Conservation (phyloP, 1,140 invertebrate species). For the Hydropsyche tenuis region DNA sequence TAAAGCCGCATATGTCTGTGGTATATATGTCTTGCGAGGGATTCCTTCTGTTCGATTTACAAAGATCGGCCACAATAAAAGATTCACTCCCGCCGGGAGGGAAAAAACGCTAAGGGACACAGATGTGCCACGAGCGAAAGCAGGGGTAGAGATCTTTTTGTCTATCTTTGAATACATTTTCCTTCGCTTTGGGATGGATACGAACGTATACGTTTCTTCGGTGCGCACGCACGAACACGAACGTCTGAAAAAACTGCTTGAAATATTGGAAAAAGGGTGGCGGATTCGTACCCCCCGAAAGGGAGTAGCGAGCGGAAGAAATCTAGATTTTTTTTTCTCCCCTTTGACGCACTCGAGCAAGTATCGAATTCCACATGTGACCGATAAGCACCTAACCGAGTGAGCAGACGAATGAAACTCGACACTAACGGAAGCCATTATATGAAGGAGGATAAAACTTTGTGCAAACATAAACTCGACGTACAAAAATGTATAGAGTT, state of each 20-base stretch:
- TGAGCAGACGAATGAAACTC: slow-evolving; percentile 33
- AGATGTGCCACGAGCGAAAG: neutral
- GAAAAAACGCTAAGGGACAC: slow-evolving; percentile 14
- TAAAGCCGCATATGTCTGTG: too few species aligned
- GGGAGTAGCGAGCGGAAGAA: slow-evolving; percentile 5
- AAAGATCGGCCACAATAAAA: slow-evolving; percentile 37
- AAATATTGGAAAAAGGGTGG: slow-evolving; percentile 30
- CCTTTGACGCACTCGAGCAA: slow-evolving; percentile 1
- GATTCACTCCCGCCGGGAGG: slow-evolving; percentile 11
- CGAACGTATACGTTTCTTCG: neutral
- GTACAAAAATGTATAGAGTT: too few species aligned
- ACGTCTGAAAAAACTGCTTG: slow-evolving; percentile 35
- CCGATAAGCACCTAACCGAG: slow-evolving; percentile 39
- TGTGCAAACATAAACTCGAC: too few species aligned
- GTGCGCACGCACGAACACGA: neutral
- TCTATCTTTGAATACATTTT: slow-evolving; percentile 42
- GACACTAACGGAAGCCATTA: slow-evolving; percentile 40
- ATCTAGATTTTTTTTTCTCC: slow-evolving; percentile 15
- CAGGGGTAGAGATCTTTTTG: slow-evolving; percentile 17
- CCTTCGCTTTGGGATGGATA: slow-evolving; percentile 5
- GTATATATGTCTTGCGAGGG: neutral
- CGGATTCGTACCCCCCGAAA: slow-evolving; percentile 5
- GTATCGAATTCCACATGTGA: slow-evolving; percentile 37
- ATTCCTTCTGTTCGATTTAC: slow-evolving; percentile 23
- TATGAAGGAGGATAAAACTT: too few species aligned